phyloP scores from a whole-genome alignment of 2,888 invertebrate genomes.

The Ferdinandea cuprea region DNA sequence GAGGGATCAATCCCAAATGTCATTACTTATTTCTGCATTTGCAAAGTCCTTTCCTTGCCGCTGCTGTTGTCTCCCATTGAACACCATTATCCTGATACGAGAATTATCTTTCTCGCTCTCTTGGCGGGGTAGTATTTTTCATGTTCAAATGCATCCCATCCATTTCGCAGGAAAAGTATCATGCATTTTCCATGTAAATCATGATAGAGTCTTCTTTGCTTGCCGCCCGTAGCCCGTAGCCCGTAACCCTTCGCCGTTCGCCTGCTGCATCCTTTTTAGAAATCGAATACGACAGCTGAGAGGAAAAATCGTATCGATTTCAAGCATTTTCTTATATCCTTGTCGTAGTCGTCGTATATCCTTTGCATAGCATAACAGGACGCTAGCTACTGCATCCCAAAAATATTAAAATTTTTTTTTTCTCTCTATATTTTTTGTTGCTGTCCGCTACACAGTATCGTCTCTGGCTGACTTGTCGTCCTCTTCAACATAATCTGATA shows the following conservation, averaged over 20 bases:
- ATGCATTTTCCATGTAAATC: constrained; percentile 74
- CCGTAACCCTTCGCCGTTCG: no score
- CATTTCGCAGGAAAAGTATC: constrained; percentile 67
- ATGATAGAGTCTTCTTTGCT: constrained; percentile 56
- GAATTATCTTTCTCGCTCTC: constrained; percentile 1
- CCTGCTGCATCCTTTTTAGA: constrained; percentile 19
- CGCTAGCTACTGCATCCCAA: constrained; percentile 37
- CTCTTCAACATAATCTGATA: constrained; percentile 63
- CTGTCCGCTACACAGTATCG: neutral
- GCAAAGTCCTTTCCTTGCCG: constrained; percentile 34
- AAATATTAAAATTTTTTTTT: constrained; percentile 17
- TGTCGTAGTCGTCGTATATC: constrained; percentile 22
- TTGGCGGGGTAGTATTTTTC: neutral
- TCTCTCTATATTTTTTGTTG: no score
- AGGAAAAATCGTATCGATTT: constrained; percentile 60
- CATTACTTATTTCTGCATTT: constrained; percentile 70
- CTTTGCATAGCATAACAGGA: constrained; percentile 62
- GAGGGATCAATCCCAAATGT: constrained; percentile 73
- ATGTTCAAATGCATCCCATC: constrained; percentile 50
- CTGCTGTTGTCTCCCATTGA: constrained; percentile 31
- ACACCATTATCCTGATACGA: constrained; percentile 26
- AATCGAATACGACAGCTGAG: constrained; percentile 30
- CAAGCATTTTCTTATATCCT: constrained; percentile 42
- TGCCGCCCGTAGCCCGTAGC: constrained; percentile 20
- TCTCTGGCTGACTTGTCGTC: constrained; percentile 36